A percentile compares a stretch with the other conserved stretches of the same genome.
Conservation (phyloP, 2,888 invertebrate genomes). For the Drosophila tanythrix region DNA sequence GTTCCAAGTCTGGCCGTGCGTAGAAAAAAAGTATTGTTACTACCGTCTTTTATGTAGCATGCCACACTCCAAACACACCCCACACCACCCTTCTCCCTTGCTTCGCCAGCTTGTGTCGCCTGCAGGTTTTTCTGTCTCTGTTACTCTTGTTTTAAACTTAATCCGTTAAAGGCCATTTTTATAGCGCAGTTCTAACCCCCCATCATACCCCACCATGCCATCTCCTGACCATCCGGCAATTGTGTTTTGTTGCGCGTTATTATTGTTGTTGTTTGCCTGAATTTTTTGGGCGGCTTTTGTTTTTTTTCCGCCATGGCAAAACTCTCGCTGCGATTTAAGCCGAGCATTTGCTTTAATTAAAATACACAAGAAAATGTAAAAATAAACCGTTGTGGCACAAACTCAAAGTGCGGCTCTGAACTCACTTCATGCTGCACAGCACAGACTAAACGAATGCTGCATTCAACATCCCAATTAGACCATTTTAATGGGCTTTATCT, state of each 20-base stretch:
- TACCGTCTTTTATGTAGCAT: slow-evolving; percentile 64
- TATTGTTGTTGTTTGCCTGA: slow-evolving; percentile 22
- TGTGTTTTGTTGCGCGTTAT: slow-evolving; percentile 49
- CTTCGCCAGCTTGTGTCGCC: slow-evolving; percentile 25
- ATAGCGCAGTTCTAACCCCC: slow-evolving; percentile 15
- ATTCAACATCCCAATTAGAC: background rate
- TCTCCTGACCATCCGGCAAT: slow-evolving; percentile 30
- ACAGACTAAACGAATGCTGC: background rate
- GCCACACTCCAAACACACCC: background rate
- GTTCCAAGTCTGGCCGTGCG: slow-evolving; percentile 77
- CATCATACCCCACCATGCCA: background rate
- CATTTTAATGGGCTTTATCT: background rate
- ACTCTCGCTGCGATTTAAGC: slow-evolving; percentile 29
- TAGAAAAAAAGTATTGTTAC: slow-evolving; percentile 72
- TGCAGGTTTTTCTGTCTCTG: slow-evolving; percentile 32
- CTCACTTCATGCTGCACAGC: background rate
- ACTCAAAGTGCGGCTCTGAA: background rate
- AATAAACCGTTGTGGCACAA: background rate
- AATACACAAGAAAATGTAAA: slow-evolving; percentile 40
- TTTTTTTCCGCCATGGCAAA: slow-evolving; percentile 8
- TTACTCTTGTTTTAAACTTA: slow-evolving; percentile 64
- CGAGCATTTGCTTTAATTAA: slow-evolving; percentile 61
- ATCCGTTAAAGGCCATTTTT: slow-evolving; percentile 64
- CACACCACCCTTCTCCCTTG: background rate
- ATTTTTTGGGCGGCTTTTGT: slow-evolving; percentile 25